Conservation (phyloP, 2,113 vertebrate genomes). For the Heterochromis multidens region DNA sequence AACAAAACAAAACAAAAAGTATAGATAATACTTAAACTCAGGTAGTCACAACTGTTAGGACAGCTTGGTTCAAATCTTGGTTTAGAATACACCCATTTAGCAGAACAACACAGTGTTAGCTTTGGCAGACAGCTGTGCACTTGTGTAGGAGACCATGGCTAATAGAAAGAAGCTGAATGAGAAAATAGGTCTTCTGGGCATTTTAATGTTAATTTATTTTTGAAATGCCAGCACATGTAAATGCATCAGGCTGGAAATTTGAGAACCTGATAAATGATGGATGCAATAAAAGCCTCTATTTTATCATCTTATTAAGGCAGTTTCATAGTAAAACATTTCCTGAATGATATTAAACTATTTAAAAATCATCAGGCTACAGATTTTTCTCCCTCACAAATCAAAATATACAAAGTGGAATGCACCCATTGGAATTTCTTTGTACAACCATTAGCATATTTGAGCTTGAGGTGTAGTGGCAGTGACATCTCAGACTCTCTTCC, state of each 20-base stretch:
- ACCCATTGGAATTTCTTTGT: slow-evolving; percentile 35
- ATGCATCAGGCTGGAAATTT: not conserved
- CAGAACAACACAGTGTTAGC: not conserved
- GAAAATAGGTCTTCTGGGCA: not conserved
- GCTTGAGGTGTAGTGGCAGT: slow-evolving; percentile 62
- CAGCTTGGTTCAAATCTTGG: not conserved
- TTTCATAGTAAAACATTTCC: not conserved
- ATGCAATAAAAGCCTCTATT: not conserved
- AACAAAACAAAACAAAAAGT: not conserved
- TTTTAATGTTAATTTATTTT: not conserved
- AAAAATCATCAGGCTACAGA: slow-evolving; percentile 30
- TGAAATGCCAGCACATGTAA: not conserved
- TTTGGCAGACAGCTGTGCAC: not conserved
- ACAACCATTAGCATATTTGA: slow-evolving; percentile 62
- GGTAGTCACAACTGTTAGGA: not conserved
- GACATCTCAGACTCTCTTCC: slow-evolving; percentile 59
- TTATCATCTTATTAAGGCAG: not conserved
- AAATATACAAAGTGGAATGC: slow-evolving; percentile 36
- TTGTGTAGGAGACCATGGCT: not conserved
- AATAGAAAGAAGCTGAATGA: not conserved
- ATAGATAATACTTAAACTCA: not conserved
- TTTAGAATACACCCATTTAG: not conserved
- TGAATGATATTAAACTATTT: slow-evolving; percentile 21
- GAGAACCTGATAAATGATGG: not conserved
- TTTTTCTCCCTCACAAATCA: not conserved